phyloP scores from a whole-genome alignment of 2,797 vertebrate genomes.

The Corythornis leucogaster region DNA sequence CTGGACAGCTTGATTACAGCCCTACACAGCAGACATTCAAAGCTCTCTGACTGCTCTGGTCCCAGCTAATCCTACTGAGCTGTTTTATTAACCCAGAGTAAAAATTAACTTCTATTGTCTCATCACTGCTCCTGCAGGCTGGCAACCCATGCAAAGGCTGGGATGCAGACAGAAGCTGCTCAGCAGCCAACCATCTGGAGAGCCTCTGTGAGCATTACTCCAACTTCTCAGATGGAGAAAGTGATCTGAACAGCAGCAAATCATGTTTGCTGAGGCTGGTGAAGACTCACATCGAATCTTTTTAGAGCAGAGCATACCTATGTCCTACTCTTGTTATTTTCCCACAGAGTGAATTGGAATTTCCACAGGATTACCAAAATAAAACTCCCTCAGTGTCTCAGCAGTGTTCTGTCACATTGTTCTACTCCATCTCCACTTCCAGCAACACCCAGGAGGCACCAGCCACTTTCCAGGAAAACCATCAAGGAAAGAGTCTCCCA shows the following conservation, averaged over 20 bases:
- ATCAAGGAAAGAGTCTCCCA: background rate
- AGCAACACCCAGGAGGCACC: background rate
- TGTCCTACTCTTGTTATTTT: background rate
- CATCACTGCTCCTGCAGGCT: background rate
- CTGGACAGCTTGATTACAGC: background rate
- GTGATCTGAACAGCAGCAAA: background rate
- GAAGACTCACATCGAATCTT: background rate
- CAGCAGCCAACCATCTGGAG: background rate
- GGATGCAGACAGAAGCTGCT: background rate
- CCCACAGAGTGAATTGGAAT: fast-evolving
- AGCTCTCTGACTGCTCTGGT: background rate
- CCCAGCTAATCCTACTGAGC: fast-evolving
- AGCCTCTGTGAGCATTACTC: background rate
- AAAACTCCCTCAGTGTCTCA: background rate
- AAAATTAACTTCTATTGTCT: background rate
- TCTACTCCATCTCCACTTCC: background rate
- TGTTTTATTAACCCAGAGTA: background rate
- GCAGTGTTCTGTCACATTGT: background rate
- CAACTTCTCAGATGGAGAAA: background rate
- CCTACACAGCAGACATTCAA: fast-evolving
- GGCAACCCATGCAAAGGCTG: background rate
- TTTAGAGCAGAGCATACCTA: fast-evolving
- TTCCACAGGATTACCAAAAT: background rate
- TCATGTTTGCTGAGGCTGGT: background rate
- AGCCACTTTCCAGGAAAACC: background rate